Conservation (phyloP, 2,888 invertebrate species). For the Podotricha telesiphe region DNA sequence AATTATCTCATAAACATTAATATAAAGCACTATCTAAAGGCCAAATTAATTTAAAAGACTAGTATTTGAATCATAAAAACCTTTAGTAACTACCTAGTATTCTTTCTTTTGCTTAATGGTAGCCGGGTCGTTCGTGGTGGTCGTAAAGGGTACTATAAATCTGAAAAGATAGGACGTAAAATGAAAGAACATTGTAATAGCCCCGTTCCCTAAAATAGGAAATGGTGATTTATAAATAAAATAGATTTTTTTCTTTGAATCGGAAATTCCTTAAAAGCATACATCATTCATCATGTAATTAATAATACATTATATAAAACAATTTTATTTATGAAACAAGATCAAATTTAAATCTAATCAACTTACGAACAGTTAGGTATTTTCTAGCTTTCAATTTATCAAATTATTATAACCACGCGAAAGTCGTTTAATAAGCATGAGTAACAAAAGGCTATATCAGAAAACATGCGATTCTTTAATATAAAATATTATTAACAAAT, state of each 20-base stretch:
- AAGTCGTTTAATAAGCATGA: constrained; percentile 3
- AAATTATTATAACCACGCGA: constrained; percentile 16
- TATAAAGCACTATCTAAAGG: background rate
- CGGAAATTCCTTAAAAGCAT: background rate
- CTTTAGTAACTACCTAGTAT: background rate
- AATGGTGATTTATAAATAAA: background rate
- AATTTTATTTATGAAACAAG: background rate
- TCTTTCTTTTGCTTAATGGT: constrained; percentile 20
- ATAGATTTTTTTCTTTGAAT: background rate
- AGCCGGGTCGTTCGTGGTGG: constrained; percentile 6
- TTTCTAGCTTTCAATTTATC: constrained; percentile 17
- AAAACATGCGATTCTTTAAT: constrained; percentile 25
- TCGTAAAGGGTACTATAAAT: constrained; percentile 26
- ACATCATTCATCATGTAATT: background rate
- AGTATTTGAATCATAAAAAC: constrained; percentile 20
- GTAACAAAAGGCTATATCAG: constrained; percentile 35
- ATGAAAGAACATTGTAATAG: constrained; percentile 15
- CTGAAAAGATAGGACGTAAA: constrained; percentile 27
- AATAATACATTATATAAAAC: background rate
- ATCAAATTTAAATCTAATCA: constrained; percentile 12
- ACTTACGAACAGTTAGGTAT: constrained; percentile 9
- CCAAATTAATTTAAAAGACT: background rate
- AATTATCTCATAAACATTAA: background rate
- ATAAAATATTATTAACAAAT: constrained; percentile 4
- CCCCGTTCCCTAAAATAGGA: background rate